Conservation (phyloP, 2,113 vertebrate genomes). For the Brevimyrus niger region DNA sequence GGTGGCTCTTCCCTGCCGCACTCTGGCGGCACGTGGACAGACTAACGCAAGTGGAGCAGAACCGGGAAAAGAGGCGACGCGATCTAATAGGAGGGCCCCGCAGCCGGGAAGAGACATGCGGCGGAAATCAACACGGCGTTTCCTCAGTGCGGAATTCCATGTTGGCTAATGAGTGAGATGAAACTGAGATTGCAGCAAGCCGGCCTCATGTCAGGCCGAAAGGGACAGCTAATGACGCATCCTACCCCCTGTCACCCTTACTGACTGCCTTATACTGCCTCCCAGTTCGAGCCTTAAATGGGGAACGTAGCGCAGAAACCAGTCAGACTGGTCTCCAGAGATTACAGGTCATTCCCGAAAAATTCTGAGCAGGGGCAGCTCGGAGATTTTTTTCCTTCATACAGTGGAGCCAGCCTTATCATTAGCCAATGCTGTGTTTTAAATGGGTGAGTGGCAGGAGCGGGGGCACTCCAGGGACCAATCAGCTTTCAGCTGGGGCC, state of each 20-base stretch:
- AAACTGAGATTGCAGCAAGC: slow-evolving; percentile 18
- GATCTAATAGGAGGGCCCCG: background rate
- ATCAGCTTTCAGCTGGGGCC: background rate
- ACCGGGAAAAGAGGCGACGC: slow-evolving; percentile 11
- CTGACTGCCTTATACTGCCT: background rate
- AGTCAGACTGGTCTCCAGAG: background rate
- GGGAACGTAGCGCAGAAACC: background rate
- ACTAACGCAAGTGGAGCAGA: background rate
- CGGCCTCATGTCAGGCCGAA: background rate
- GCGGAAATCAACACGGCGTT: slow-evolving; percentile 24
- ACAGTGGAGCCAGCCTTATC: background rate
- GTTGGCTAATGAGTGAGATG: slow-evolving; percentile 47
- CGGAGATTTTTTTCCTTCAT: background rate
- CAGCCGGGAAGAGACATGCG: background rate
- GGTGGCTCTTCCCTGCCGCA: background rate
- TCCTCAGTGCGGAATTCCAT: slow-evolving; percentile 46
- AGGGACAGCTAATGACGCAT: background rate
- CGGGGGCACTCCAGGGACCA: background rate
- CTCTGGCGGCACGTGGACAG: slow-evolving; percentile 7
- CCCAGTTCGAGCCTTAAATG: background rate
- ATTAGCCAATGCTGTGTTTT: background rate
- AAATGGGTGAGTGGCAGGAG: background rate
- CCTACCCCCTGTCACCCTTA: background rate
- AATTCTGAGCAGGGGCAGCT: background rate
- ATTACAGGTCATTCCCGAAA: background rate